Conservation (phyloP, 2,797 vertebrate genomes). For the Australoheros facetus region DNA sequence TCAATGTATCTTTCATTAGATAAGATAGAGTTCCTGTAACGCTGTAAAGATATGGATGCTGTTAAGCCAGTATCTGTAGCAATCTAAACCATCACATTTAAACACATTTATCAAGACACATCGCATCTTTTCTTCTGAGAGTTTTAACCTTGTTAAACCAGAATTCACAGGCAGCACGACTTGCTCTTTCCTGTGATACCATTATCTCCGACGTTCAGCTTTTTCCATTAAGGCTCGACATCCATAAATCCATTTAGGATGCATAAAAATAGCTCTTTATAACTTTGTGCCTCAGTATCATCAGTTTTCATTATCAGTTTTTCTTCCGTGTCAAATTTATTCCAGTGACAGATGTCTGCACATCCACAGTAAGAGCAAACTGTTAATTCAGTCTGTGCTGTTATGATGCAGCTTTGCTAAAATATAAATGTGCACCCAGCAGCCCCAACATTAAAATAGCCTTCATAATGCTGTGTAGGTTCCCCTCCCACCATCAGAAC, state of each 20-base stretch:
- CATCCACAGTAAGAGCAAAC: neutral
- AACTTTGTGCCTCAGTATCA: neutral
- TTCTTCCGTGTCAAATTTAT: neutral
- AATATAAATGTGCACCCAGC: neutral
- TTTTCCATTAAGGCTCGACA: slow-evolving; percentile 1
- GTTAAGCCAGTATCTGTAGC: neutral
- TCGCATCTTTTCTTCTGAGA: neutral
- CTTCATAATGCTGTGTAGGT: no score
- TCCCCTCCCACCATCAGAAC: rapidly evolving
- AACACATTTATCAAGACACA: neutral
- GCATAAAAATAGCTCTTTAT: neutral
- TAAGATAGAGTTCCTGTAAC: neutral
- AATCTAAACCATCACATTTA: neutral
- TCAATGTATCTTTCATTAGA: neutral
- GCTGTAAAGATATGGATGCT: neutral
- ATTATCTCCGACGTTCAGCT: neutral
- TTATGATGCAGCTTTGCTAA: neutral
- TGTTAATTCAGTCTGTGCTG: neutral
- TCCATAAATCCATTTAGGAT: slow-evolving; percentile 7
- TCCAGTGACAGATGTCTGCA: neutral
- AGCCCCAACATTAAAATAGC: neutral
- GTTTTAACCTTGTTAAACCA: neutral
- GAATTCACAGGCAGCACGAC: neutral
- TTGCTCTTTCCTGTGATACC: neutral
- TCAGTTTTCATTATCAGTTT: slow-evolving; percentile 1